Evolutionary conservation across 2,888 invertebrate species (phyloP).

Genomic region (Metellina segmentata): DNA sequence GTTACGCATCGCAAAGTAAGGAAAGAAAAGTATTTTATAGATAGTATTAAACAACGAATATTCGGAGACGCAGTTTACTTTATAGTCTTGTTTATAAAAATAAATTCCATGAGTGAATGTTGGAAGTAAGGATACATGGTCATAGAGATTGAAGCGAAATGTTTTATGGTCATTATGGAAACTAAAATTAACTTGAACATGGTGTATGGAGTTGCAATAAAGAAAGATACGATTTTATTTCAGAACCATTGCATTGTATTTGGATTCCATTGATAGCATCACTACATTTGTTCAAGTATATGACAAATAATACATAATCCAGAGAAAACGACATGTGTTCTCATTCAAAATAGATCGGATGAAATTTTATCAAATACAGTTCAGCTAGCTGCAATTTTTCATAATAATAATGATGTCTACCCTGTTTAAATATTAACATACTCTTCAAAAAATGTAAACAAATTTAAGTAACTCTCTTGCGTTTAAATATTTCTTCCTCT

Average conservation of each 20-base stretch:
- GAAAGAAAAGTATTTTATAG: conserved; percentile 33
- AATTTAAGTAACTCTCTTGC: too few relatives aligned
- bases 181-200: conserved; percentile 12
- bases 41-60: conserved; percentile 26
- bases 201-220: conserved; percentile 17
- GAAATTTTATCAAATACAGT: too few relatives aligned
- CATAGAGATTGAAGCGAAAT: conserved; percentile 20
- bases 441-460: too few relatives aligned
- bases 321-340: too few relatives aligned
- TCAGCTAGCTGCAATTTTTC: too few relatives aligned
- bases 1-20: conserved; percentile 1
- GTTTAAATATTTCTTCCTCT: too few relatives aligned
- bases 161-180: conserved; percentile 5
- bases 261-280: too few relatives aligned
- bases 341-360: too few relatives aligned
- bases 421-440: too few relatives aligned
- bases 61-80: conserved; percentile 20
- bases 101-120: conserved; percentile 21
- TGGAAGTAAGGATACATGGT: neutral
- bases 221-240: conserved; percentile 4
- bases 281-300: too few relatives aligned
- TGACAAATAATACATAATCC: too few relatives aligned
- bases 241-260: neutral
- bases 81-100: conserved; percentile 47
- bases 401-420: too few relatives aligned